A percentile compares a stretch with the other conserved stretches of the same genome.
Evolutionary conservation across 2,888 invertebrate species (phyloP).

Genomic region (Dysmachus trigonus): DNA sequence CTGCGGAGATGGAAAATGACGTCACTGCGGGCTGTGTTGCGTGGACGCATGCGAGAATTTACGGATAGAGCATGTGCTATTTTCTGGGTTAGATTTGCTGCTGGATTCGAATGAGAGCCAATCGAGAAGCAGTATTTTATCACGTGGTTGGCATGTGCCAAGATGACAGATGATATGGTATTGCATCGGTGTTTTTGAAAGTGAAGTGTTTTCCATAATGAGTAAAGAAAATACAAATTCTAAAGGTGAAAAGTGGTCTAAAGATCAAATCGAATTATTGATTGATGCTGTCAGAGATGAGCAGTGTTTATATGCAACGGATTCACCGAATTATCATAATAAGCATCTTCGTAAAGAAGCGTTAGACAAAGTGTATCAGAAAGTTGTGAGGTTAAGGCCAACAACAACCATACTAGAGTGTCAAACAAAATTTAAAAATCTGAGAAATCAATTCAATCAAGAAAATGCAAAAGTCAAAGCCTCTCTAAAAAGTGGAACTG

Average conservation of each 20-base stretch:
- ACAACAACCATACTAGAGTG: neutral
- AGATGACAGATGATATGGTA: too few relatives aligned
- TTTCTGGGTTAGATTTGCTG: too few relatives aligned
- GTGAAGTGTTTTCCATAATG: too few relatives aligned
- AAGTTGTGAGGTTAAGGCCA: neutral
- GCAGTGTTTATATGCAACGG: neutral
- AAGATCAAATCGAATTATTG: neutral
- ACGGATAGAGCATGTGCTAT: too few relatives aligned
- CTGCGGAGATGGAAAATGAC: too few relatives aligned
- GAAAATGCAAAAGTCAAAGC: neutral
- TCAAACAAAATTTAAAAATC: neutral
- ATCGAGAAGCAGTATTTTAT: too few relatives aligned
- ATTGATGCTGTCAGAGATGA: neutral
- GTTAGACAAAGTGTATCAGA: neutral
- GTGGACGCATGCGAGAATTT: too few relatives aligned
- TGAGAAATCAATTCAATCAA: neutral
- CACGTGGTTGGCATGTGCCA: too few relatives aligned
- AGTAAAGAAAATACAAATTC: neutral
- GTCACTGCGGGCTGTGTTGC: too few relatives aligned
- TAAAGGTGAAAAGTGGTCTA: neutral
- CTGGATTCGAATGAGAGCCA: too few relatives aligned
- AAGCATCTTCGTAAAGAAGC: neutral
- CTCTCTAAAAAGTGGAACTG: neutral
- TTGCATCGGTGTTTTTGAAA: too few relatives aligned
- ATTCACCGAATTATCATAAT: neutral